Conservation (phyloP, 2,797 vertebrate genomes). For the Pogonophryne albipinna region DNA sequence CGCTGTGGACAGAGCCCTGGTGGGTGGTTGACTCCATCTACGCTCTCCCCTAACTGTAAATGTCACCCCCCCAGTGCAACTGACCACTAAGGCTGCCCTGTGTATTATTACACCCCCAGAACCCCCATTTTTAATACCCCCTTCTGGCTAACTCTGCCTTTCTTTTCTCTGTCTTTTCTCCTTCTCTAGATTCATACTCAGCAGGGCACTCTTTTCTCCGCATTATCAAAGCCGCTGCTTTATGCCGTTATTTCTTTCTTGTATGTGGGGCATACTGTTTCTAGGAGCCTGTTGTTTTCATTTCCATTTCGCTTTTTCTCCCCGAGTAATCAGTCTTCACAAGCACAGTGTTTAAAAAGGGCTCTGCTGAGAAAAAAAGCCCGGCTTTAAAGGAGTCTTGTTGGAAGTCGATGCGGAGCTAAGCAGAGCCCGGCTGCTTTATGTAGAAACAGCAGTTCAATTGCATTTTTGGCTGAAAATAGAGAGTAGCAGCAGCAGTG, state of each 20-base stretch:
- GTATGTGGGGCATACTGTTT: conserved; percentile 36
- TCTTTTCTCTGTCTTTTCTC: background rate
- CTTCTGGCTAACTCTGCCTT: background rate
- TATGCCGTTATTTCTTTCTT: conserved; percentile 40
- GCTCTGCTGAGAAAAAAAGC: conserved; percentile 28
- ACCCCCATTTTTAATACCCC: conserved; percentile 53
- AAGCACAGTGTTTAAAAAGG: conserved; percentile 48
- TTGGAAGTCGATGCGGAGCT: conserved; percentile 50
- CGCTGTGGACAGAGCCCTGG: conserved; percentile 56
- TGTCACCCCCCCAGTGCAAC: conserved; percentile 58
- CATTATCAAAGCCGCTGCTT: conserved; percentile 55
- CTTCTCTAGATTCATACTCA: conserved; percentile 48
- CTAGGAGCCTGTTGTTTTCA: conserved; percentile 50
- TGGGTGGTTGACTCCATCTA: conserved; percentile 68
- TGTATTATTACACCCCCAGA: conserved; percentile 73
- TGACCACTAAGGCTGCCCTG: conserved; percentile 56
- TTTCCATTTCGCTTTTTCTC: conserved; percentile 54
- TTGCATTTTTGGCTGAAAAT: conserved; percentile 48
- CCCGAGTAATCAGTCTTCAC: conserved; percentile 54
- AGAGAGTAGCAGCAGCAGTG: conserved; percentile 17
- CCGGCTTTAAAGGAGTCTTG: conserved; percentile 50
- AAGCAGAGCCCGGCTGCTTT: conserved; percentile 42
- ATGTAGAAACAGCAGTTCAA: conserved; percentile 49
- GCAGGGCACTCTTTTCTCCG: conserved; percentile 33
- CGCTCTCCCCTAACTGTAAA: conserved; percentile 57